These are phyloP conservation scores for Petrocephalus zakoni DNA, from an alignment of 2,113 vertebrate genomes.

Conservation along the genomic window DNA sequence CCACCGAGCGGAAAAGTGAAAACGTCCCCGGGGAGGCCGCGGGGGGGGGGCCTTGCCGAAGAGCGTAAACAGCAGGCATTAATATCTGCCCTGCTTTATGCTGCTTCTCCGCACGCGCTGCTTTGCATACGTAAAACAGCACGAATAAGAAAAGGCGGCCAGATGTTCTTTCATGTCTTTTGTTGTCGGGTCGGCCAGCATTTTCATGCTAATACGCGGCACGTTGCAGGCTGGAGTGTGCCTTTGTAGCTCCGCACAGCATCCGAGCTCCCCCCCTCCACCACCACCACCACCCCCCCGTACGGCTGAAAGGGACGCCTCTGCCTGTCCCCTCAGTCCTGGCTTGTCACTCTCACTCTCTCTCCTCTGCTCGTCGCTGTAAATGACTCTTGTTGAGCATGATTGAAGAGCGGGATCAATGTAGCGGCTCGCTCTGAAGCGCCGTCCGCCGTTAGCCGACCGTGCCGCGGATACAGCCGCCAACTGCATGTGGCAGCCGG, in stretches of 20 bases:
- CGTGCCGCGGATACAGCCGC: not conserved
- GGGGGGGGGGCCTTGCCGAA: not conserved
- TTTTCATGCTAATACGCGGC: conserved; percentile 16
- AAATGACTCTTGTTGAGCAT: not conserved
- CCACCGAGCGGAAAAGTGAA: not conserved
- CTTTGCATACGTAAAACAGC: conserved; percentile 13
- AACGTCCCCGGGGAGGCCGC: not conserved
- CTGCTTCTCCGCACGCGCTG: not conserved
- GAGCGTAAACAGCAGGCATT: not conserved
- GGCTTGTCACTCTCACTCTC: not conserved
- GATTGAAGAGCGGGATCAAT: not conserved
- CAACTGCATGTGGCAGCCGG: not conserved
- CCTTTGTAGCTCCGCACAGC: not conserved
- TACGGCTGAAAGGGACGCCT: not conserved
- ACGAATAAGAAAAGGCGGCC: conserved; percentile 11
- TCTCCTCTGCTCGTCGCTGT: not conserved
- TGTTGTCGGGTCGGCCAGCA: not conserved
- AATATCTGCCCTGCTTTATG: not conserved
- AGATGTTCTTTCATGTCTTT: conserved; percentile 18
- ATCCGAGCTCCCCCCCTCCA: not conserved
- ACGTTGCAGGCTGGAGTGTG: not conserved
- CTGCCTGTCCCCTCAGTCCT: not conserved
- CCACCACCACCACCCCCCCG: too few species aligned
- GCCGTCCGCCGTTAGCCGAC: not conserved
- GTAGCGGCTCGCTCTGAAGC: not conserved